These are phyloP conservation scores for Perca fluviatilis DNA, from an alignment of 2,113 vertebrate species.

Conservation along the genomic window DNA sequence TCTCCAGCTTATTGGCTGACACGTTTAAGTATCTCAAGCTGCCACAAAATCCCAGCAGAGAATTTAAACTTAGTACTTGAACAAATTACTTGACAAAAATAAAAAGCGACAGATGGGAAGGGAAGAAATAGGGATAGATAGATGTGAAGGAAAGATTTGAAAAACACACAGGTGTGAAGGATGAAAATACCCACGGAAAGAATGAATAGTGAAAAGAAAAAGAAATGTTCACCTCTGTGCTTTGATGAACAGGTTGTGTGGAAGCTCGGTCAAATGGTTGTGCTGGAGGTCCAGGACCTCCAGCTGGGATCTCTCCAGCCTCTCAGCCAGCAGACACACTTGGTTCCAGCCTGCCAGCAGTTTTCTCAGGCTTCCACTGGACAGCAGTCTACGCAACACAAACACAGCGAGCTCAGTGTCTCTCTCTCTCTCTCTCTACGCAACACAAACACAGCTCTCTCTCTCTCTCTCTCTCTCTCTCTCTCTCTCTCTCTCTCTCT, in stretches of 20 bases:
- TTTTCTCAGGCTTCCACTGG: slow-evolving; percentile 90
- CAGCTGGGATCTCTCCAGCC: slow-evolving; percentile 88
- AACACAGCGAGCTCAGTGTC: slow-evolving; percentile 22
- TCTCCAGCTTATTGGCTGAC: slow-evolving; percentile 96
- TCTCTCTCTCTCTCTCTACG: neutral
- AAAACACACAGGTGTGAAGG: neutral
- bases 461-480: neutral
- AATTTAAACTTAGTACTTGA: neutral
- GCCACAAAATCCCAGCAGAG: slow-evolving; percentile 27
- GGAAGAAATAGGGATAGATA: neutral
- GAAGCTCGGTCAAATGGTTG: slow-evolving; percentile 93
- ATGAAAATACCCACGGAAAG: neutral
- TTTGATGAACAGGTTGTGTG: slow-evolving; percentile 91
- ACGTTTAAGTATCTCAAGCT: slow-evolving; percentile 95
- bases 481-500: neutral
- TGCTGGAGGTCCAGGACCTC: slow-evolving; percentile 96
- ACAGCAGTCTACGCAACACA: slow-evolving; percentile 87
- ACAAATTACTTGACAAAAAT: neutral
- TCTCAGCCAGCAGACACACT: slow-evolving; percentile 88
- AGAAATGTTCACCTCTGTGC: slow-evolving; percentile 88
- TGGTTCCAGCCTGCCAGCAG: slow-evolving; percentile 92
- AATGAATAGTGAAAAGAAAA: neutral
- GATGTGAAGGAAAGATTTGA: neutral
- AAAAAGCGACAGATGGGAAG: neutral
- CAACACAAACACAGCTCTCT: no score